Percentiles rank a stretch among this genome's conserved stretches.
These are phyloP conservation scores for Patella vulgata DNA, from an alignment of 1,140 invertebrate species.

Conservation along the genomic window DNA sequence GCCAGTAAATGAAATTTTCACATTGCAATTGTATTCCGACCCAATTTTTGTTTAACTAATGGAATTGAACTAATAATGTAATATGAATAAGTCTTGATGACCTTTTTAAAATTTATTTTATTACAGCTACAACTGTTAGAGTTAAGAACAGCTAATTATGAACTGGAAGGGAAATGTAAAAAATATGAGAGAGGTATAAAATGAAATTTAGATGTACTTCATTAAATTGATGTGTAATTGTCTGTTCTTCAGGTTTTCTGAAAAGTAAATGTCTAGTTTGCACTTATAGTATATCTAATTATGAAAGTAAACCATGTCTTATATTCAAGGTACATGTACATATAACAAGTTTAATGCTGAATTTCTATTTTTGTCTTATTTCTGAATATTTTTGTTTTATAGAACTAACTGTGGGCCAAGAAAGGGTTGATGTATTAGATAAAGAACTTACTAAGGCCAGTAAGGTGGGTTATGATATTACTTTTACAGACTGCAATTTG, in stretches of 20 bases:
- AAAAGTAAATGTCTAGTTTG: no score
- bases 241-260: no score
- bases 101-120: no score
- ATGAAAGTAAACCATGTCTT: no score
- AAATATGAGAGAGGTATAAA: conserved; percentile 64
- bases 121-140: conserved; percentile 68
- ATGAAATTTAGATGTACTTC: conserved; percentile 9
- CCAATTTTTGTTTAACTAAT: no score
- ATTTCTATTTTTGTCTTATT: not conserved
- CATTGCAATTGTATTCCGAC: no score
- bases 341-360: not conserved
- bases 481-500: no score
- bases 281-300: no score
- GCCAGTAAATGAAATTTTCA: no score
- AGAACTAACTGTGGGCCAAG: conserved; percentile 47
- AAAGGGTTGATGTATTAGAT: conserved; percentile 53
- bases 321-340: not conserved
- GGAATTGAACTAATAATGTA: no score
- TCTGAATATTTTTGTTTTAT: conserved; percentile 16
- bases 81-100: no score
- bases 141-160: conserved; percentile 68
- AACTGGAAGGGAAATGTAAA: conserved; percentile 64
- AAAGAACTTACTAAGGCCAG: conserved; percentile 65
- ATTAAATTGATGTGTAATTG: no score
- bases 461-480: conserved; percentile 42